These are phyloP conservation scores for Elgaria multicarinata DNA, from an alignment of 2,113 vertebrate species.

Conservation along the genomic window DNA sequence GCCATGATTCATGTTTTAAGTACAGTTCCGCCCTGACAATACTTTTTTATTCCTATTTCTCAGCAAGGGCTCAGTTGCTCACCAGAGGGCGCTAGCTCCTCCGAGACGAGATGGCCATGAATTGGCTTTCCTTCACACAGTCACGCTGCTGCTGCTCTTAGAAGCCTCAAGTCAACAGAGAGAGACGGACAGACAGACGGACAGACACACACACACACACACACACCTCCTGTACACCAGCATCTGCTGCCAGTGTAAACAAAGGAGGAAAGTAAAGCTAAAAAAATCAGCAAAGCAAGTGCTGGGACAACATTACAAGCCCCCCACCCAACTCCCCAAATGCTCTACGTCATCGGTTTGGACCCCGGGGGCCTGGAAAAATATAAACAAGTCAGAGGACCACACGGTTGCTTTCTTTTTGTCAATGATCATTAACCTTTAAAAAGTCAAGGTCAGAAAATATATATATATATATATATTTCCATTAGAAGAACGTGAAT, in stretches of 20 bases:
- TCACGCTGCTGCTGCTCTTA: neutral
- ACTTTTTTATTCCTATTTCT: neutral
- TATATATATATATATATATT: neutral
- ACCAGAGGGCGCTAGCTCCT: neutral
- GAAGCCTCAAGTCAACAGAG: constrained; percentile 57
- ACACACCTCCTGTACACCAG: constrained; percentile 50
- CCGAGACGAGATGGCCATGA: too few species aligned
- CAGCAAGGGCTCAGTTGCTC: neutral
- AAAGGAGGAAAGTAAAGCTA: constrained; percentile 55
- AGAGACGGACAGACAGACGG: neutral
- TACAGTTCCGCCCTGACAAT: too few species aligned
- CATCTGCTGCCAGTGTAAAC: constrained; percentile 38
- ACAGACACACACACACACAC: too few species aligned
- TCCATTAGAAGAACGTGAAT: constrained; percentile 71
- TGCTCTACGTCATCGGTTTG: constrained; percentile 42
- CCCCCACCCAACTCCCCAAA: constrained; percentile 15
- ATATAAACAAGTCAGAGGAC: constrained; percentile 52
- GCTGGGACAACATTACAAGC: constrained; percentile 56
- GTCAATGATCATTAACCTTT: constrained; percentile 64
- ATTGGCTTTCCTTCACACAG: neutral
- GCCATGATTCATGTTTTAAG: neutral
- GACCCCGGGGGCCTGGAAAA: constrained; percentile 40
- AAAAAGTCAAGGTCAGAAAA: constrained; percentile 75
- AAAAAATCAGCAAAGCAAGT: constrained; percentile 52
- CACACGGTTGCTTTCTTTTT: constrained; percentile 52